Evolutionary conservation across 2,113 vertebrate species (phyloP), one percentile per base, ranked within the genome.

Genomic region (Dendropsophus ebraccatus): DNA sequence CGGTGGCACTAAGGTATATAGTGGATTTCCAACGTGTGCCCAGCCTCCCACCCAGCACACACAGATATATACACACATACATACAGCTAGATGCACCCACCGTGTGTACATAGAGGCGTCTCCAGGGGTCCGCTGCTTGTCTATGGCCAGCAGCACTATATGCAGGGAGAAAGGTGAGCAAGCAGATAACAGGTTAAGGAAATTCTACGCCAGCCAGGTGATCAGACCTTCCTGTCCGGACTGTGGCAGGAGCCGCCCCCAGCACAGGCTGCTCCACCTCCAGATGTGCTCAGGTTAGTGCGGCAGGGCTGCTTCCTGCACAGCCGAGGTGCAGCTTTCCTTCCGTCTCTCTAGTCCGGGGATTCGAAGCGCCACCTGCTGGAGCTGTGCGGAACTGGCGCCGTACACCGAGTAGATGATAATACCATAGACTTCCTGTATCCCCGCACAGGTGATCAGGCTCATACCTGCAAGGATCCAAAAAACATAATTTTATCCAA

Each of bases 61-160:
- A 25, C 32, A 65, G n/a, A n/a, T n/a, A 8, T 19, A 49, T n/a
- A 69, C 60, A 28, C 7, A 11, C 47, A 23, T 23, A 10, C 65
- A 5, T 11, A 25, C 45, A 58, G 12, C 23, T 19, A 80, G 16
- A 58, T 60, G 50, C 84, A 86, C 84, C 84, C 76, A 86, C 84
- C 84, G 84, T 81, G 32, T 80, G 45, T 50, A 47, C 84, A 86
- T 86, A 80, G 54, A 80, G 76, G 62, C 84, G 76, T 76, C 84
- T 86, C 84, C 76, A 52, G 82, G 23, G 84, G 76, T 86, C 84
- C 84, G 35, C 37, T 62, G 60, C 30, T 47, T 70, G 84, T 3
- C 25, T 56, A 78, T 50, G 17, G 41, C 32, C 56, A 69, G 73
- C 56, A 69, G 73, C 83, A 50, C 52, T 25, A 32, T 25, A 23